Evolutionary conservation across 1,140 invertebrate genomes (phyloP), one percentile per base, ranked within the genome.

Genomic region (Chlorops oryzae): DNA sequence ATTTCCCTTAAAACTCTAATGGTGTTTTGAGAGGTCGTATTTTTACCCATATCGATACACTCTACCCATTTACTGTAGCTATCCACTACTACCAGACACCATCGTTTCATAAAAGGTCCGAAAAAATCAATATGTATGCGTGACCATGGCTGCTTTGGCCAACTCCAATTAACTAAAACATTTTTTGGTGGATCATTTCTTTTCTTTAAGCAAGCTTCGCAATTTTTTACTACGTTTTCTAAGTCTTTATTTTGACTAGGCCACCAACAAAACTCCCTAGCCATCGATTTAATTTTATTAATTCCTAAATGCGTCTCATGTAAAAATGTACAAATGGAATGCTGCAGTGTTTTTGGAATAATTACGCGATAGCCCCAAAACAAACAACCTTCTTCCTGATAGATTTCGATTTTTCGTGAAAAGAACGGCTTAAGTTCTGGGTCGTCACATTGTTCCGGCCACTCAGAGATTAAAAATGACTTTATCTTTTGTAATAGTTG

Each of bases 1-100:
- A 41, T 47, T 20, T 51, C 44, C 28, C 6, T 44, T 44, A 44
- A 24, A 4, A 25, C 28, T 3, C 3, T 6, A 24, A 44, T 44
- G 3, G 42, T n/a, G n/a, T n/a, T 44, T 56, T 15, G 32, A 4
- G 3, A 3, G 13, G 7, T 12, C 5, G 25, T 27, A 18, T 15
- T 40, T 41, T 42, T 50, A 23, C 15, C 21, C 3, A 40, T 32
- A 32, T 32, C 28, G 7, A 32, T n/a, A n/a, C 28, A 32, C n/a
- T 32, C 28, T 7, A 32, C 28, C 28, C 28, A 32, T 32, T 32
- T 32, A n/a, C 7, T 32, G n/a, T 32, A 32, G n/a, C 28, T 32
- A n/a, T 32, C 28, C n/a, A 32, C 28, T n/a, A 32, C 28, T 9
- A 32, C 28, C n/a, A 32, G n/a, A 32, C 28, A 32, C 28, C 7